Base-by-base conservation (phyloP, 2,888 invertebrate species). In the Dolichopus griseipennis region DNA sequence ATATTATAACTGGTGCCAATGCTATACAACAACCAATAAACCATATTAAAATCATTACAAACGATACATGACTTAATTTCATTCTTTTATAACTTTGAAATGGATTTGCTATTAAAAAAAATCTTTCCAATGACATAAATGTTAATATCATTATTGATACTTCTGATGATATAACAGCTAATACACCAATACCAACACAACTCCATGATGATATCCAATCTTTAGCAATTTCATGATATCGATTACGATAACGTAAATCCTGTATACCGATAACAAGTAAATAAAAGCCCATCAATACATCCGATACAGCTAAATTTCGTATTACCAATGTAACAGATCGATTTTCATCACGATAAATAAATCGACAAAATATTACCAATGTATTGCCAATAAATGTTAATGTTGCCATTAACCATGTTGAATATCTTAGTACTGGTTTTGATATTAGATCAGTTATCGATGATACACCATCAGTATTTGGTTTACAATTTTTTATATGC, bases 61-160 rank as follows among this genome's bases (percentile, higher is more conserved):
- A 75, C 61, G 82, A 78, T 52, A 88, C 85, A 61, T 84, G 81
- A 71, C 81, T 83, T n/a, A 82, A 79, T 69, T 84, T 85, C 68
- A 88, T 80, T 62, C 81, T 80, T 65, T 83, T 83, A 74, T 85
- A 83, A 12, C 83, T 82, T 41, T 84, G 84, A 72, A 87, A 83
- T 0, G 87, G 86, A 74, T 85, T 83, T 1, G 85, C 85, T 71
- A 89, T 88, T 67, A 87, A 77, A 71, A 88, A 77, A 75, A 86
- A 90, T 72, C 90, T 82, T 73, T 90, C 89, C 72, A 89, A 77
- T 1, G 89, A 88, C 85, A 90, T 88, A 75, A 88, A 87, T 1
- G 87, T 85, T 71, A 90, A 77, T 69, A 89, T 86, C 62, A 90
- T 77, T 76, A 90, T 85, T 9, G 90, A 89, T 2, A 88, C 88